Evolutionary conservation across 2,113 vertebrate species (phyloP).

Genomic region (Pseudorhombus dupliciocellatus): DNA sequence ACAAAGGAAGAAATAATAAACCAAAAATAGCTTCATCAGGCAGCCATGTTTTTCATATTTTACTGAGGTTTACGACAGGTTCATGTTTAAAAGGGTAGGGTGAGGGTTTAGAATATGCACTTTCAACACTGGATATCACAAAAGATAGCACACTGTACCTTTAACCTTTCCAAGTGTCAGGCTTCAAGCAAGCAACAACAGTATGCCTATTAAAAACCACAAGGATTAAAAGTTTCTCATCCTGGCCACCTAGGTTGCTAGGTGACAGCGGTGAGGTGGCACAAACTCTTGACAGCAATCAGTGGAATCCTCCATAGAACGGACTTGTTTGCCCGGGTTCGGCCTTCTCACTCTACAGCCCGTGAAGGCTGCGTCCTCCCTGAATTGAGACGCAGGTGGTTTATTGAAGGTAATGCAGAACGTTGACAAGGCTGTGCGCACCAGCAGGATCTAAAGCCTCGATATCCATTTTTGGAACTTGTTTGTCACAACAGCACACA

Average conservation of each 20-base stretch:
- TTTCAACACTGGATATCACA: no score
- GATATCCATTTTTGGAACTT: not conserved
- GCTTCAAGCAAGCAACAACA: not conserved
- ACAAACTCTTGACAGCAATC: no score
- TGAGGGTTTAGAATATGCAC: no score
- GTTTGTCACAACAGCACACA: not conserved
- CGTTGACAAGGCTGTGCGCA: not conserved
- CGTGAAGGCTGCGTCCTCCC: not conserved
- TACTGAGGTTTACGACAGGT: no score
- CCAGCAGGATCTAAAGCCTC: conserved; percentile 3
- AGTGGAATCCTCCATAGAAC: no score
- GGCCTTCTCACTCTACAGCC: no score
- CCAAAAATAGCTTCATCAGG: not conserved
- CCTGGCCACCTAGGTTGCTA: not conserved
- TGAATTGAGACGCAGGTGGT: no score
- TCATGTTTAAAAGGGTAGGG: no score
- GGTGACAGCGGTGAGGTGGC: no score
- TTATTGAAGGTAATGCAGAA: not conserved
- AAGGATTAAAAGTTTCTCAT: not conserved
- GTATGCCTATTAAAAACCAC: not conserved
- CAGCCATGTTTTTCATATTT: no score
- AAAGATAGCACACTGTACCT: no score
- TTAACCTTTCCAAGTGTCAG: not conserved
- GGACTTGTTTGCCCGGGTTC: no score
- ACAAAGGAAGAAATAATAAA: not conserved